Percentiles rank a stretch among this genome's conserved stretches.
phyloP scores from a whole-genome alignment of 2,113 vertebrate species.

The Gambusia holbrooki region DNA sequence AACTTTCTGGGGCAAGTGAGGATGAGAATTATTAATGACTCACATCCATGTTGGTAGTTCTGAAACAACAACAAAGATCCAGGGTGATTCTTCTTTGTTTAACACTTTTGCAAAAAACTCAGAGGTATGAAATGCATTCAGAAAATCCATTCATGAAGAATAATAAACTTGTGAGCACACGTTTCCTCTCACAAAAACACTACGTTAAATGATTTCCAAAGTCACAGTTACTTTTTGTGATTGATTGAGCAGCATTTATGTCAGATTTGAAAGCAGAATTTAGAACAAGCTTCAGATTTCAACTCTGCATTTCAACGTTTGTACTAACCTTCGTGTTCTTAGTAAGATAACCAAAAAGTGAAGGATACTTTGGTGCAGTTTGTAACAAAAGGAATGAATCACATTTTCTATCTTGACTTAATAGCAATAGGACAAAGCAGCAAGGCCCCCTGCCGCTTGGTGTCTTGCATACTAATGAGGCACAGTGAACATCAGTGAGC shows the following conservation, averaged over 20 bases:
- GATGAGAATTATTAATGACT: conserved; percentile 30
- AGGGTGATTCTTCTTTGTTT: conserved; percentile 33
- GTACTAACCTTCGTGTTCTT: conserved; percentile 33
- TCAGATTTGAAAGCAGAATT: conserved; percentile 20
- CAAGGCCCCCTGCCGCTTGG: conserved; percentile 17
- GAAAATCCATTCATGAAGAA: conserved; percentile 31
- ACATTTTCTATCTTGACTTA: conserved; percentile 18
- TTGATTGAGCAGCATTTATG: conserved; percentile 10
- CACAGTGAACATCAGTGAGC: conserved; percentile 41
- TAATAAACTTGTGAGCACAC: conserved; percentile 1
- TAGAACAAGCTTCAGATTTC: conserved; percentile 21
- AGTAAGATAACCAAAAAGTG: conserved; percentile 32
- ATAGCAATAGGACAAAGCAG: conserved; percentile 23
- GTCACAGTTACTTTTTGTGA: conserved; percentile 2
- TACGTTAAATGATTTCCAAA: neutral
- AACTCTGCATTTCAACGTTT: conserved; percentile 17
- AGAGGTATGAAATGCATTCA: conserved; percentile 10
- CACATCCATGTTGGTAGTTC: conserved; percentile 21
- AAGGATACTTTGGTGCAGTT: conserved; percentile 33
- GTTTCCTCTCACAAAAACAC: conserved; percentile 8
- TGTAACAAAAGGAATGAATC: conserved; percentile 35
- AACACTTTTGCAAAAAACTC: neutral
- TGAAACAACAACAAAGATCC: conserved; percentile 29
- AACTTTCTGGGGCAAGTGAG: neutral
- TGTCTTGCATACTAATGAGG: conserved; percentile 61